These are phyloP conservation scores for Zhengitettix transpicula DNA, from an alignment of 2,888 invertebrate genomes.

Conservation along the genomic window DNA sequence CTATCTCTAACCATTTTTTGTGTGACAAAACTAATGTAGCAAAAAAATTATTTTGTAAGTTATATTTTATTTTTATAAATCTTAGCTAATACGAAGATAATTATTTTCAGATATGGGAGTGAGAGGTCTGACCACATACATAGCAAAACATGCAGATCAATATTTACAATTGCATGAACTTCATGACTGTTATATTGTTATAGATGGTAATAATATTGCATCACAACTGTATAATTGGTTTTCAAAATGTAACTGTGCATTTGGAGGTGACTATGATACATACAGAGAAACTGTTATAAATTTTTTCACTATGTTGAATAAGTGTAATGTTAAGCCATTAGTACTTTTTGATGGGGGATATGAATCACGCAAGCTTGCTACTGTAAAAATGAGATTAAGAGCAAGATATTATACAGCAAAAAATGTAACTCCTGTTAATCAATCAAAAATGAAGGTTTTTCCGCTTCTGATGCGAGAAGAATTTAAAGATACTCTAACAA, in stretches of 20 bases:
- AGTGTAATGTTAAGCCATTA: constrained; percentile 53
- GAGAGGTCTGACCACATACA: constrained; percentile 65
- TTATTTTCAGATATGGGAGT: constrained; percentile 51
- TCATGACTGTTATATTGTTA: constrained; percentile 49
- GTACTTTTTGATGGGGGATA: constrained; percentile 70
- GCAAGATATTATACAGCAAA: constrained; percentile 41
- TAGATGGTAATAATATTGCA: constrained; percentile 66
- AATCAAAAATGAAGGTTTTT: constrained; percentile 41
- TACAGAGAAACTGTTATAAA: constrained; percentile 34
- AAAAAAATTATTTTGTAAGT: too few relatives aligned
- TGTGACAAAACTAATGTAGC: too few relatives aligned
- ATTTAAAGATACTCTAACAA: constrained; percentile 50
- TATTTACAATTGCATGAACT: constrained; percentile 47
- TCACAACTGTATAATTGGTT: constrained; percentile 46
- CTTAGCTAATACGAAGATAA: too few relatives aligned
- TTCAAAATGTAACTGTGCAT: constrained; percentile 47
- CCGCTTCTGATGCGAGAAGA: constrained; percentile 59
- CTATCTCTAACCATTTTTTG: too few relatives aligned
- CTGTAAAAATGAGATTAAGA: constrained; percentile 38
- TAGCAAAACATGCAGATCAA: constrained; percentile 43
- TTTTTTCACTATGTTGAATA: constrained; percentile 51
- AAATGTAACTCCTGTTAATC: constrained; percentile 35
- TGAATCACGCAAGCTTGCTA: constrained; percentile 52
- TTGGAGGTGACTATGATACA: constrained; percentile 75
- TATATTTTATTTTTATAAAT: too few relatives aligned